Evolutionary conservation across 1,140 invertebrate genomes (phyloP).

Genomic region (Thalassaphorura encarpata): DNA sequence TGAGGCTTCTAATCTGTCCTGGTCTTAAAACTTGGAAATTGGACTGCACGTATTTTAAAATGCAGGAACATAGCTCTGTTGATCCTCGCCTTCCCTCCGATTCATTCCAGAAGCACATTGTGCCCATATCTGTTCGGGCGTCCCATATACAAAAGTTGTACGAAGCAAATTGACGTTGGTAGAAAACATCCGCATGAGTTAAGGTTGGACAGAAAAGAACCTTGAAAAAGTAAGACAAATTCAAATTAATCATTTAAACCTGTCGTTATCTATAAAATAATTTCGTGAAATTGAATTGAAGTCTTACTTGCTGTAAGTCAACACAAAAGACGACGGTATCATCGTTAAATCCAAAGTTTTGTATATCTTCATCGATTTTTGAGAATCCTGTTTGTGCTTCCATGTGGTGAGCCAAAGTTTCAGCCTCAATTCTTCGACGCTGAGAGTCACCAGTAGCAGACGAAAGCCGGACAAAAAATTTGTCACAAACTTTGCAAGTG

Average conservation of each 20-base stretch:
- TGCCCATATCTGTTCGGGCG: not conserved
- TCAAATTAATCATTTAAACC: not conserved
- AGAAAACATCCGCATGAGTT: not conserved
- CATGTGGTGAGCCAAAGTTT: not conserved
- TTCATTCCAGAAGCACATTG: constrained; percentile 28
- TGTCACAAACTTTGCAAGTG: constrained; percentile 1
- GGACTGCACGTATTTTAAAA: constrained; percentile 17
- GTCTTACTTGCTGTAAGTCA: not conserved
- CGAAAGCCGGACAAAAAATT: not conserved
- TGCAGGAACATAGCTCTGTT: constrained; percentile 22
- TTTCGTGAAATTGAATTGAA: not conserved
- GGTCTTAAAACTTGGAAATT: constrained; percentile 12
- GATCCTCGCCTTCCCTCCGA: constrained; percentile 18
- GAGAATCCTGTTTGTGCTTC: not conserved
- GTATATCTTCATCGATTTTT: not conserved
- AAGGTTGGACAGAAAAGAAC: not conserved
- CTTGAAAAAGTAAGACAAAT: not conserved
- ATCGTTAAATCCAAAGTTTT: not conserved
- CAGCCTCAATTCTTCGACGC: not conserved
- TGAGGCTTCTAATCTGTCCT: constrained; percentile 18
- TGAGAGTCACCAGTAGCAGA: not conserved
- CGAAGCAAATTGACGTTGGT: constrained; percentile 13
- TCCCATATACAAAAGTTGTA: constrained; percentile 12
- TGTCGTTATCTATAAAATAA: not conserved
- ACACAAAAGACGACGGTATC: not conserved